A percentile compares a stretch with the other conserved stretches of the same genome.
phyloP scores from a whole-genome alignment of 1,140 invertebrate genomes.

The Lanistes nyassanus region DNA sequence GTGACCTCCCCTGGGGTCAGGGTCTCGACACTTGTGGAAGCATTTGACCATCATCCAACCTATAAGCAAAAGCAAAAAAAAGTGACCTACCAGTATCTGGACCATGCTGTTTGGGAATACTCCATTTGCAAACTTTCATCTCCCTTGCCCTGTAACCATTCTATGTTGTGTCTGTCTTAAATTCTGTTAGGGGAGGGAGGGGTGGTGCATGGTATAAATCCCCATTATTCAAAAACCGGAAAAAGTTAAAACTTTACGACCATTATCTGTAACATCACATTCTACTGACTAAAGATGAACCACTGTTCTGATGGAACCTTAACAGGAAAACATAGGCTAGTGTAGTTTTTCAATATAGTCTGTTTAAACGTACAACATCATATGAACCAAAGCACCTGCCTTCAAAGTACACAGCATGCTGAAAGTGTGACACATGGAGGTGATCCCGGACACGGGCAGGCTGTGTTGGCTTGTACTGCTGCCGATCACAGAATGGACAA shows the following conservation, averaged over 20 bases:
- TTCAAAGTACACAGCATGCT: constrained; percentile 29
- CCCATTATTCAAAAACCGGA: too few relatives aligned
- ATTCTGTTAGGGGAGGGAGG: too few relatives aligned
- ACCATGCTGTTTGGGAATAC: too few relatives aligned
- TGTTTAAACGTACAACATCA: neutral
- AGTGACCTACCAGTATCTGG: too few relatives aligned
- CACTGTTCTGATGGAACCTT: too few relatives aligned
- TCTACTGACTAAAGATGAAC: too few relatives aligned
- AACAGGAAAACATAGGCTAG: neutral
- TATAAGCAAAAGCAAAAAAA: constrained; percentile 1
- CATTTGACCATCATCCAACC: constrained; percentile 26
- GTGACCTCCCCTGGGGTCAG: constrained; percentile 22
- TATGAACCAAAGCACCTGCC: constrained; percentile 3
- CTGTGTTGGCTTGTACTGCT: constrained; percentile 22
- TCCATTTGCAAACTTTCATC: too few relatives aligned
- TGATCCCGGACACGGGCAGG: constrained; percentile 19
- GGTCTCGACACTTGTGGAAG: constrained; percentile 19
- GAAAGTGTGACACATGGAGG: constrained; percentile 24
- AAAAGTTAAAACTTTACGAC: too few relatives aligned
- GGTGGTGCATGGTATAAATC: too few relatives aligned
- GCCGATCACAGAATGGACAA: constrained; percentile 25
- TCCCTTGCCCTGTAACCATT: too few relatives aligned
- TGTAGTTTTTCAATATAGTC: neutral
- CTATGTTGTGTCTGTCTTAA: too few relatives aligned
- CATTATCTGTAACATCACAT: too few relatives aligned